Percentiles rank a stretch among this genome's conserved stretches.
phyloP scores from a whole-genome alignment of 2,113 vertebrate species.

The Syngnathus floridae region DNA sequence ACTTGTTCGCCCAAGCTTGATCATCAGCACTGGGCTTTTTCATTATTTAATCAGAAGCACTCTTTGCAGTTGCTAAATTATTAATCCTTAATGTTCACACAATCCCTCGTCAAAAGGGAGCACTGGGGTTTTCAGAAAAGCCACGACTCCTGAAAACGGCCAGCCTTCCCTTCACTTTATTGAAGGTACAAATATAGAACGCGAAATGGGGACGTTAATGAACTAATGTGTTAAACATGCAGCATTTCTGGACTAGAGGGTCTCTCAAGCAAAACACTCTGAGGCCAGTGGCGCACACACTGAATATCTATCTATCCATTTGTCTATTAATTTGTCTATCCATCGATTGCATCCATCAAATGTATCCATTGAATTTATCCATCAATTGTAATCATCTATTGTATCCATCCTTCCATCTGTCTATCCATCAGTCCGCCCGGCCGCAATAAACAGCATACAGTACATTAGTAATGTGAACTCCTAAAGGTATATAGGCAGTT shows the following conservation, averaged over 20 bases:
- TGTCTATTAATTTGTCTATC: no score
- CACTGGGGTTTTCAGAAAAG: conserved; percentile 54
- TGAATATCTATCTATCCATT: no score
- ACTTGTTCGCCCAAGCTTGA: conserved; percentile 37
- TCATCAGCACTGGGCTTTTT: conserved; percentile 59
- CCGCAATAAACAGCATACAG: not conserved
- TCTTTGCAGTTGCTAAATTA: conserved; percentile 67
- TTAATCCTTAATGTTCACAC: conserved; percentile 70
- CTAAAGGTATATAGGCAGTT: conserved; percentile 43
- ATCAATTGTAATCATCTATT: no score
- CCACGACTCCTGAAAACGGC: conserved; percentile 35
- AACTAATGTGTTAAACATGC: conserved; percentile 25
- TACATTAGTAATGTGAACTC: conserved; percentile 28
- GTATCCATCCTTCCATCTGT: no score
- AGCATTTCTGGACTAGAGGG: conserved; percentile 2
- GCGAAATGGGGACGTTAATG: conserved; percentile 24
- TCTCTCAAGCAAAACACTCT: not conserved
- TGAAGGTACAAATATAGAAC: conserved; percentile 19
- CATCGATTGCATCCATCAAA: no score
- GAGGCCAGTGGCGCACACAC: not conserved
- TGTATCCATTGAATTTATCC: no score
- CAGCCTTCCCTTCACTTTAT: conserved; percentile 22
- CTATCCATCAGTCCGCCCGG: not conserved
- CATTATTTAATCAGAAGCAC: conserved; percentile 72
- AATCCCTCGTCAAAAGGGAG: conserved; percentile 63